Evolutionary conservation across 2,888 invertebrate genomes (phyloP).

Genomic region (Empis stercorea): DNA sequence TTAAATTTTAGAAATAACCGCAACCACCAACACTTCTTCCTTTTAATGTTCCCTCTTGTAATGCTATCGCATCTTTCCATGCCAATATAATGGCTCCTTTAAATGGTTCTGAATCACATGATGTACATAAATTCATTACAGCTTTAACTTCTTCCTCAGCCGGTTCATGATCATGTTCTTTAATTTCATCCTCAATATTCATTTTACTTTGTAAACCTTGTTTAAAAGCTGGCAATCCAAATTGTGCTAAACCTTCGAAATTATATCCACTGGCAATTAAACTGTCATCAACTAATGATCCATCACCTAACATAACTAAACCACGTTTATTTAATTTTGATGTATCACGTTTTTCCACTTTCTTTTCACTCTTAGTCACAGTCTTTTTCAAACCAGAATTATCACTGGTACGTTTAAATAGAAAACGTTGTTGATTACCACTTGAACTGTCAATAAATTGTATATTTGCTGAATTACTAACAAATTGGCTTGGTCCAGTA

Average conservation of each 20-base stretch:
- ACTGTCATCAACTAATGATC: conserved; percentile 53
- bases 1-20: conserved; percentile 27
- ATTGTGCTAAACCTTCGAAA: conserved; percentile 51
- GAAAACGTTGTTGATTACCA: background rate
- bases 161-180: conserved; percentile 62
- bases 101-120: conserved; percentile 65
- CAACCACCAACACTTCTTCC: conserved; percentile 34
- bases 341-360: background rate
- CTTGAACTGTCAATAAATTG: conserved; percentile 46
- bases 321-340: conserved; percentile 50
- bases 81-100: conserved; percentile 63
- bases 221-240: conserved; percentile 53
- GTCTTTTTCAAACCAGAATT: conserved; percentile 20
- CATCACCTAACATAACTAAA: conserved; percentile 50
- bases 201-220: conserved; percentile 39
- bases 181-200: conserved; percentile 33
- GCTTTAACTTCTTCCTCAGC: conserved; percentile 72
- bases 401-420: conserved; percentile 21
- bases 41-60: conserved; percentile 27
- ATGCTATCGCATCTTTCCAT: conserved; percentile 48
- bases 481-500: background rate
- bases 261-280: conserved; percentile 25
- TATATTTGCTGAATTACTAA: conserved; percentile 44
- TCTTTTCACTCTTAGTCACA: conserved; percentile 3
- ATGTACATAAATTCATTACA: conserved; percentile 65